phyloP scores from a whole-genome alignment of 2,797 vertebrate species.

The Arremon aurantiirostris region DNA sequence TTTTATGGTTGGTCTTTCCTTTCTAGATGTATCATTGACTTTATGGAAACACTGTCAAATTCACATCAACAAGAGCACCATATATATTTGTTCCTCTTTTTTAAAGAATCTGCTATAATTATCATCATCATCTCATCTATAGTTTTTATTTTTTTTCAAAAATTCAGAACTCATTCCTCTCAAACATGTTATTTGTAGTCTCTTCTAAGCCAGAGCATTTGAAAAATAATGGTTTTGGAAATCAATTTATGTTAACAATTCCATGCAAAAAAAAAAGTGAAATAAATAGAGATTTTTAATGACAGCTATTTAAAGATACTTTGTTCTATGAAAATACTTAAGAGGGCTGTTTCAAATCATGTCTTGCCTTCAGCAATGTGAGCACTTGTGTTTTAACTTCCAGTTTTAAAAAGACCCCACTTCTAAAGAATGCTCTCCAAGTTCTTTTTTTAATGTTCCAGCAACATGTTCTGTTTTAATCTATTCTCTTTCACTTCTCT shows the following conservation, averaged over 20 bases:
- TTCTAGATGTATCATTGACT: background rate
- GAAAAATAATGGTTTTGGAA: background rate
- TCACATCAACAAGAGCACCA: background rate
- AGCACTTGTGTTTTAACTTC: background rate
- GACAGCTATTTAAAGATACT: background rate
- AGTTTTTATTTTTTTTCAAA: background rate
- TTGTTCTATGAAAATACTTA: background rate
- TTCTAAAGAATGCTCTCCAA: background rate
- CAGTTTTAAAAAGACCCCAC: fast-evolving
- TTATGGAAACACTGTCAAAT: background rate
- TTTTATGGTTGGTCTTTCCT: background rate
- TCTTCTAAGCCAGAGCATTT: background rate
- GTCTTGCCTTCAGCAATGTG: background rate
- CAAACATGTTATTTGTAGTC: background rate
- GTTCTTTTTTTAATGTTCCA: background rate
- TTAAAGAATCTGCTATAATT: background rate
- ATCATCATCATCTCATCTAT: background rate
- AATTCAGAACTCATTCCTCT: background rate
- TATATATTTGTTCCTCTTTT: background rate
- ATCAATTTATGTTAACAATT: background rate
- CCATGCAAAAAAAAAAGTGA: background rate
- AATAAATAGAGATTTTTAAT: background rate
- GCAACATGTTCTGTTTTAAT: background rate
- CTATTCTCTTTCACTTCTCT: background rate
- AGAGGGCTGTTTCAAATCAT: background rate